Conservation (phyloP, 2,888 invertebrate species). For the Leucoptera coffeella region DNA sequence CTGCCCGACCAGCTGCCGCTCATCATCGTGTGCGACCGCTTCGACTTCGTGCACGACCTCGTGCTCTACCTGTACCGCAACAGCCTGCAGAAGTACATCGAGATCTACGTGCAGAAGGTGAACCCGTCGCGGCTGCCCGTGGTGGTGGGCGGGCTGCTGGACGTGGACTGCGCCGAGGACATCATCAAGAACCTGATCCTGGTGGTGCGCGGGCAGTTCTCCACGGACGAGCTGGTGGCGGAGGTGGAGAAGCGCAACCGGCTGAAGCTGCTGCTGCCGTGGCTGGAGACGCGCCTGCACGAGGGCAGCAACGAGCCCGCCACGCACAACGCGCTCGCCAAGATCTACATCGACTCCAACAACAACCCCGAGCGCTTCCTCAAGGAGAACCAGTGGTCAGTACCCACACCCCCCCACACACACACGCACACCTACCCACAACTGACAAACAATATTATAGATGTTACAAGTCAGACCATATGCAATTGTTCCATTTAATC, state of each 20-base stretch:
- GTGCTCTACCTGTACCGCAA: conserved; percentile 97
- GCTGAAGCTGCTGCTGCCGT: conserved; percentile 88
- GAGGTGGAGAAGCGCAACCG: conserved; percentile 86
- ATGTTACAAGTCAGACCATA: no score
- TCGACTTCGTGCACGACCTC: conserved; percentile 96
- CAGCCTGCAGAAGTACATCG: conserved; percentile 98
- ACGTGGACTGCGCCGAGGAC: conserved; percentile 98
- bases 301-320: conserved; percentile 97
- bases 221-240: conserved; percentile 96
- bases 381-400: conserved; percentile 68
- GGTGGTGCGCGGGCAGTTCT: conserved; percentile 96
- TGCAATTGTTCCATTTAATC: no score
- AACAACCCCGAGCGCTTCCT: conserved; percentile 98
- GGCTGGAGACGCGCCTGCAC: conserved; percentile 96
- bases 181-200: conserved; percentile 98
- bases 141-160: conserved; percentile 93
- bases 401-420: no score
- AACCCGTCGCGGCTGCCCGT: conserved; percentile 97
- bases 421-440: no score
- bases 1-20: conserved; percentile 96
- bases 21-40: conserved; percentile 99
- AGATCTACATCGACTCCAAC: conserved; percentile 99
- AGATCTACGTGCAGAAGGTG: conserved; percentile 99
- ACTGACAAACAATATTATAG: no score
- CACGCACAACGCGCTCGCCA: conserved; percentile 98